Evolutionary conservation across 2,888 invertebrate species (phyloP), one percentile per base, ranked within the genome.

Genomic region (Aethes cnicana): DNA sequence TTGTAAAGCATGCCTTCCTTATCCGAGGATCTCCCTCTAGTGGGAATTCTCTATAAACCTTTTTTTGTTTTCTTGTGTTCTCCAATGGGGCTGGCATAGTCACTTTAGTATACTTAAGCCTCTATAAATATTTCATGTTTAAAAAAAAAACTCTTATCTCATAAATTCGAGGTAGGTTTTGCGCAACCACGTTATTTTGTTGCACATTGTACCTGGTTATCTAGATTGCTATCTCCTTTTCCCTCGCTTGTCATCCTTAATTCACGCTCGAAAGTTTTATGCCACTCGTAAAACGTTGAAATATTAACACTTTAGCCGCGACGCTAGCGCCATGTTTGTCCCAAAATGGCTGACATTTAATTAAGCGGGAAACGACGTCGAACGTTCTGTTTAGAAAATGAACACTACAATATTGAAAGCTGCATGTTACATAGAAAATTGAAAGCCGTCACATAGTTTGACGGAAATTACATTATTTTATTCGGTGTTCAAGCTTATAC

Each of bases 321-420:
- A 9, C 16, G 28, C 25, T 14, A 36, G 25, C 9, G 52, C 52
- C 43, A 49, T 43, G 43, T 36, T 48, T 35, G 43, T 36, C 17
- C 25, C 41, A 42, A 42, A 42, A 28, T 42, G 42, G 49, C 47
- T 73, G 83, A 81, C 81, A 71, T 83, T 81, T 82, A 84, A 84
- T 84, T 82, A 82, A 76, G 74, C 64, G 66, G 66, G 59, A 68
- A 72, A 76, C 47, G 42, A 49, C 54, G 49, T 56, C 50, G 60
- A 28, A 41, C 47, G 50, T 55, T 33, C 26, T 20, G 21, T 37
- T 32, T 48, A 26, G 25, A 48, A 32, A 41, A 20, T 47, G 6
- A 47, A 47, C 21, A 21, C 12, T 47, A 28, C 26, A 47, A n/a
- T 26, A 21, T 32, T 21, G 37, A 32, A n/a, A n/a, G 14, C 21